Evolutionary conservation across 2,888 invertebrate genomes (phyloP).

Genomic region (Plagiodera versicolora): DNA sequence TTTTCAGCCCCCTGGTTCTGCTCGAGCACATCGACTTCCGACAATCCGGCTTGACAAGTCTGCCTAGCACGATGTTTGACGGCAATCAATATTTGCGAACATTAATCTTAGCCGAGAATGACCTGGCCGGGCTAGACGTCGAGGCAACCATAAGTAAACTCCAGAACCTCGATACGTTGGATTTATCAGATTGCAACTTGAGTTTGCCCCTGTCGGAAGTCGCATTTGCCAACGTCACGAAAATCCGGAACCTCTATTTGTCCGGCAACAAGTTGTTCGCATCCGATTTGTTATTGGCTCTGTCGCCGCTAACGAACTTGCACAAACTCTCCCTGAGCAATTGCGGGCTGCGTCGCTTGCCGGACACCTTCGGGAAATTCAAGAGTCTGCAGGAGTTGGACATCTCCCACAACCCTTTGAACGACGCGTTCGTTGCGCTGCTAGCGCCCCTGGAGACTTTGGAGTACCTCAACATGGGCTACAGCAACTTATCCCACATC

Average conservation of each 20-base stretch:
- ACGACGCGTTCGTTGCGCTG: conserved; percentile 67
- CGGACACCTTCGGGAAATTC: conserved; percentile 68
- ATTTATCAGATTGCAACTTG: conserved; percentile 70
- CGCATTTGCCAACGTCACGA: conserved; percentile 69
- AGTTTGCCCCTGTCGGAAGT: conserved; percentile 68
- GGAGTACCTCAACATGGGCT: conserved; percentile 73
- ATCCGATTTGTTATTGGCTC: conserved; percentile 66
- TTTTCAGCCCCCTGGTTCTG: conserved; percentile 63
- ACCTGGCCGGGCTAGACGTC: conserved; percentile 66
- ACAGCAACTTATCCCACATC: conserved; percentile 67
- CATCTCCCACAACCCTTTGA: conserved; percentile 70
- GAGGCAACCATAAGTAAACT: conserved; percentile 66
- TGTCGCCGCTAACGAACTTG: conserved; percentile 66
- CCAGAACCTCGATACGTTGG: conserved; percentile 65
- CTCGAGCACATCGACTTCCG: conserved; percentile 67
- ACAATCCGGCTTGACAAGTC: conserved; percentile 62
- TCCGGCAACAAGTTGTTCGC: conserved; percentile 71
- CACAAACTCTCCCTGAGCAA: conserved; percentile 69
- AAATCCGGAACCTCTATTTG: conserved; percentile 65
- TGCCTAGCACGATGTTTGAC: conserved; percentile 67
- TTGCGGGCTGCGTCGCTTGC: conserved; percentile 66
- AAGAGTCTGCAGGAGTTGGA: conserved; percentile 68
- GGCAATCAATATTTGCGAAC: conserved; percentile 67
- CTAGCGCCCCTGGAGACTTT: conserved; percentile 67
- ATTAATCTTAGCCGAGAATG: conserved; percentile 67